Percentiles rank a stretch among this genome's conserved stretches.
Evolutionary conservation across 2,888 invertebrate genomes (phyloP).

Genomic region (Reticulitermes lucifugus): DNA sequence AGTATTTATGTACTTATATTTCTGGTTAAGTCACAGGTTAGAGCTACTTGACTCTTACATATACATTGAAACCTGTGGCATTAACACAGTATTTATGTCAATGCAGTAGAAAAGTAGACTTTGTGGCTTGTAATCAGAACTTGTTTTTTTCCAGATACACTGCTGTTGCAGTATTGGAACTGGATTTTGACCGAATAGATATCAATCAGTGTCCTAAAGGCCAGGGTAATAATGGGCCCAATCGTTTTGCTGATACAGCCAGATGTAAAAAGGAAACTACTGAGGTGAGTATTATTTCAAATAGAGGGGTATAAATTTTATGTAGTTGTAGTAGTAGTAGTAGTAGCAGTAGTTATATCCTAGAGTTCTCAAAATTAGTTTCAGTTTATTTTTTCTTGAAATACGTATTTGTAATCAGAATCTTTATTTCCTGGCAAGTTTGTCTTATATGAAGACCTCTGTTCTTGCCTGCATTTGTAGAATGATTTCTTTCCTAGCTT

Average conservation of each 20-base stretch:
- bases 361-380: too few species aligned
- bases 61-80: constrained; percentile 1
- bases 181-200: constrained; percentile 96
- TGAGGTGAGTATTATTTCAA: constrained; percentile 69
- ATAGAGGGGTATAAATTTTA: not conserved
- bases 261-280: constrained; percentile 92
- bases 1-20: constrained; percentile 60
- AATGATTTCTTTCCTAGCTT: too few species aligned
- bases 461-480: too few species aligned
- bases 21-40: too few species aligned
- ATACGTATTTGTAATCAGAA: too few species aligned
- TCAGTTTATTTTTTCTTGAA: too few species aligned
- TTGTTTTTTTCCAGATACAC: constrained; percentile 75
- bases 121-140: not conserved
- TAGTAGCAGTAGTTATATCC: too few species aligned
- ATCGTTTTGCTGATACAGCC: constrained; percentile 89
- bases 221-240: constrained; percentile 88
- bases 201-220: constrained; percentile 96
- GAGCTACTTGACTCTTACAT: not conserved
- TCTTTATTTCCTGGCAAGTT: too few species aligned
- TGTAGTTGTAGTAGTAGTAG: too few species aligned
- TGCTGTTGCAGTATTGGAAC: constrained; percentile 91
- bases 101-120: too few species aligned
- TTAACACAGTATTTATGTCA: too few species aligned
- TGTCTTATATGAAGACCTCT: too few species aligned